Evolutionary conservation across 2,113 vertebrate species (phyloP).

Genomic region (Abramis brama): DNA sequence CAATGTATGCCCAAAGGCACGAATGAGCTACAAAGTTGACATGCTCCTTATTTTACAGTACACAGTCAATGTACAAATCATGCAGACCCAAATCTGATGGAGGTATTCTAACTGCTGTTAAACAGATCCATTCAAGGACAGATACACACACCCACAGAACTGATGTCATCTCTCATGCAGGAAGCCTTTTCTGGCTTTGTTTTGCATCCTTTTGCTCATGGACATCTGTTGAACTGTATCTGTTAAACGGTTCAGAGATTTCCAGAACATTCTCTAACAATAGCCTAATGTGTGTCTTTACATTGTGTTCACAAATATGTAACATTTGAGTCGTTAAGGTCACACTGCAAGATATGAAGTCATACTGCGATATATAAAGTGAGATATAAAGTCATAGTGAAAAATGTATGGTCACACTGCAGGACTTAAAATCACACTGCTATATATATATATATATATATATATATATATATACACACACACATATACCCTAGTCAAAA

Average conservation of each 20-base stretch:
- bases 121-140: constrained; percentile 44
- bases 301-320: constrained; percentile 24
- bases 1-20: background rate
- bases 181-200: constrained; percentile 33
- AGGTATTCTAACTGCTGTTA: constrained; percentile 38
- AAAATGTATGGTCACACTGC: background rate
- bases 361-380: background rate
- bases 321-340: background rate
- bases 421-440: too few species aligned
- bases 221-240: constrained; percentile 25
- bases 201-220: constrained; percentile 12
- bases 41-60: constrained; percentile 7
- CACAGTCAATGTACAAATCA: constrained; percentile 21
- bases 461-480: too few species aligned
- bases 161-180: constrained; percentile 45
- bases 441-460: background rate
- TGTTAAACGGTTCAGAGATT: constrained; percentile 18
- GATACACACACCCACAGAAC: constrained; percentile 26
- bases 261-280: constrained; percentile 1
- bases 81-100: constrained; percentile 28
- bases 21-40: constrained; percentile 30
- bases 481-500: too few species aligned
- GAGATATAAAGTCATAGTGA: background rate
- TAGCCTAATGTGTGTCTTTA: constrained; percentile 9
- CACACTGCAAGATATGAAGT: background rate